Evolutionary conservation across 2,888 invertebrate species (phyloP).

Genomic region (Tanypteryx hageni): DNA sequence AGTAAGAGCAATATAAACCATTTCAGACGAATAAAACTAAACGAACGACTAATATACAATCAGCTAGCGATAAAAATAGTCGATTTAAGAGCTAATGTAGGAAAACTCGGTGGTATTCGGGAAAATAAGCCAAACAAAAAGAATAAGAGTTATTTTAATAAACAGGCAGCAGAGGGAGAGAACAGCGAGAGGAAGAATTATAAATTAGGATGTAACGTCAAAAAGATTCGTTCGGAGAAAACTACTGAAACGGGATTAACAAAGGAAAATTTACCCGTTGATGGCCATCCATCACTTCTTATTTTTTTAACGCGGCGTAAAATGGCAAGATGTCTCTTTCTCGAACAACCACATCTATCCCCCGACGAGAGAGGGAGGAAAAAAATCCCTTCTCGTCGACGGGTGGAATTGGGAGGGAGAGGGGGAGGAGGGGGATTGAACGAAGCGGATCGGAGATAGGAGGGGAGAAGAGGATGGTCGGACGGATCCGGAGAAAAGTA

Average conservation of each 20-base stretch:
- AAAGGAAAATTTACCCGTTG: background rate
- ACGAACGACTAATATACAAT: too few species aligned
- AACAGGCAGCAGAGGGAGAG: background rate
- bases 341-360: slow-evolving; percentile 27
- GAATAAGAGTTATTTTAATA: background rate
- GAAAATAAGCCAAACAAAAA: background rate
- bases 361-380: background rate
- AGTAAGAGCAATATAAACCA: too few species aligned
- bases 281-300: slow-evolving; percentile 49
- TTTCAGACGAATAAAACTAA: too few species aligned
- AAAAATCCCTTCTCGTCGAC: slow-evolving; percentile 6
- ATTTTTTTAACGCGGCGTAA: background rate
- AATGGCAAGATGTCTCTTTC: slow-evolving; percentile 16
- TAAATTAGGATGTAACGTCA: slow-evolving; percentile 10
- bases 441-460: background rate
- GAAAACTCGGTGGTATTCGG: too few species aligned
- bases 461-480: too few species aligned
- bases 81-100: too few species aligned
- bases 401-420: background rate
- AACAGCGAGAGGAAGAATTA: background rate
- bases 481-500: background rate
- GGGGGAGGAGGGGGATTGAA: background rate
- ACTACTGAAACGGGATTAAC: slow-evolving; percentile 32
- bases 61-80: too few species aligned
- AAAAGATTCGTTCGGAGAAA: slow-evolving; percentile 46